Conservation (phyloP, 2,113 vertebrate genomes). For the Nasalis larvatus region DNA sequence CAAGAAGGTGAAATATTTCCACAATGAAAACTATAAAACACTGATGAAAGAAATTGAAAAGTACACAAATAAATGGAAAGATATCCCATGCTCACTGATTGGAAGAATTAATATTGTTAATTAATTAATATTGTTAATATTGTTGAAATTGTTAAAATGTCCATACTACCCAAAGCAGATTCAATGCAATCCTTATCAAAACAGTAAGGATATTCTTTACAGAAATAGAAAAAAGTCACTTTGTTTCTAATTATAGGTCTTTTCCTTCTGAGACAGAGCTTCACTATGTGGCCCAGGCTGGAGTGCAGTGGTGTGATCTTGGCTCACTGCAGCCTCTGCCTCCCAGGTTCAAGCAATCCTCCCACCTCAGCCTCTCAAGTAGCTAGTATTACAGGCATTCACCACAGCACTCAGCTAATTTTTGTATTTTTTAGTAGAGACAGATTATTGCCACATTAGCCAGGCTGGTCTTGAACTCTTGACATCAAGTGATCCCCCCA, state of each 20-base stretch:
- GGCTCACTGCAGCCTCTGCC: no score
- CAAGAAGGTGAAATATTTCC: background rate
- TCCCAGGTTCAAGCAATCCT: no score
- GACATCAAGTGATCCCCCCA: no score
- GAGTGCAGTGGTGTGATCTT: no score
- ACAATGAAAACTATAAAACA: background rate
- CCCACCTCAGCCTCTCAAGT: no score
- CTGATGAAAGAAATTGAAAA: background rate
- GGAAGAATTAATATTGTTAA: background rate
- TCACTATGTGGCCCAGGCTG: no score
- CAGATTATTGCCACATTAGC: no score
- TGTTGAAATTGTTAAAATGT: background rate
- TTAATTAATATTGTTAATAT: background rate
- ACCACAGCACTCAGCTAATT: no score
- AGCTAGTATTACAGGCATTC: no score
- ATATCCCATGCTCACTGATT: background rate
- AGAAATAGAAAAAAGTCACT: background rate
- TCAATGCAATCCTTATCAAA: background rate
- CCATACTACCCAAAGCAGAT: background rate
- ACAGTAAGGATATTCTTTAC: background rate
- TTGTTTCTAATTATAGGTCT: background rate
- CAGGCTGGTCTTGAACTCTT: no score
- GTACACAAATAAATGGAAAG: background rate
- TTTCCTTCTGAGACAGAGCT: background rate
- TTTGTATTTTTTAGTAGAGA: no score